phyloP scores from a whole-genome alignment of 2,797 vertebrate genomes.

The Brachyrhaphis roseni region DNA sequence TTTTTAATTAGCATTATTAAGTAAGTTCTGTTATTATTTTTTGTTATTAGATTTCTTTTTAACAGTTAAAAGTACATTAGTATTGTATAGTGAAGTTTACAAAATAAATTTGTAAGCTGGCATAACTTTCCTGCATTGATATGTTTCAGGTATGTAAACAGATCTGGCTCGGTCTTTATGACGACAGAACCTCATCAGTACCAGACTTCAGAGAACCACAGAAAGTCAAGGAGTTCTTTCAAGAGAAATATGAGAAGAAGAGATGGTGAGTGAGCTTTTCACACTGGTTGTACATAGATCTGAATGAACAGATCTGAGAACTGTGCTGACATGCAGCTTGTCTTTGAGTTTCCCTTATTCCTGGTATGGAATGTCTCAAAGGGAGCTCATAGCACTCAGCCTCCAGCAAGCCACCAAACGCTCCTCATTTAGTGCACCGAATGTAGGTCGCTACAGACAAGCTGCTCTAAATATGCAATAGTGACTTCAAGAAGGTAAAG shows the following conservation, averaged over 20 bases:
- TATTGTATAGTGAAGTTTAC: not conserved
- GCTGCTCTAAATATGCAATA: conserved; percentile 25
- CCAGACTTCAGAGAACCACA: conserved; percentile 99
- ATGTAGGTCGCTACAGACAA: conserved; percentile 56
- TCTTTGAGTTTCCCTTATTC: conserved; percentile 22
- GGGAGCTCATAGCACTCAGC: conserved; percentile 51
- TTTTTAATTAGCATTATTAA: not conserved
- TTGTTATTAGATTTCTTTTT: not conserved
- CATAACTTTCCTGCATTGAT: not conserved
- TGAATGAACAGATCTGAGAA: conserved; percentile 17
- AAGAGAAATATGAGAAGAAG: conserved; percentile 99
- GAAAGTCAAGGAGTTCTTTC: conserved; percentile 99
- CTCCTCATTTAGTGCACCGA: conserved; percentile 43
- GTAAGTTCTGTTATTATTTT: no score
- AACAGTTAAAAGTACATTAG: not conserved
- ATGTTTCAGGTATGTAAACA: conserved; percentile 92
- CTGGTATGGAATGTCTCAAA: conserved; percentile 45
- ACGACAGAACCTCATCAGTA: conserved; percentile 97
- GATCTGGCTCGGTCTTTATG: conserved; percentile 99
- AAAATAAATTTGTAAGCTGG: not conserved
- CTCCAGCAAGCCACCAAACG: conserved; percentile 43
- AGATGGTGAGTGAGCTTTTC: conserved; percentile 89
- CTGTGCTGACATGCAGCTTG: conserved; percentile 22
- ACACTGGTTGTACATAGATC: conserved; percentile 10
- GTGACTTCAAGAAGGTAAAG: conserved; percentile 1